These are phyloP conservation scores for Coenonympha glycerion DNA, from an alignment of 2,888 invertebrate genomes.

Conservation along the genomic window DNA sequence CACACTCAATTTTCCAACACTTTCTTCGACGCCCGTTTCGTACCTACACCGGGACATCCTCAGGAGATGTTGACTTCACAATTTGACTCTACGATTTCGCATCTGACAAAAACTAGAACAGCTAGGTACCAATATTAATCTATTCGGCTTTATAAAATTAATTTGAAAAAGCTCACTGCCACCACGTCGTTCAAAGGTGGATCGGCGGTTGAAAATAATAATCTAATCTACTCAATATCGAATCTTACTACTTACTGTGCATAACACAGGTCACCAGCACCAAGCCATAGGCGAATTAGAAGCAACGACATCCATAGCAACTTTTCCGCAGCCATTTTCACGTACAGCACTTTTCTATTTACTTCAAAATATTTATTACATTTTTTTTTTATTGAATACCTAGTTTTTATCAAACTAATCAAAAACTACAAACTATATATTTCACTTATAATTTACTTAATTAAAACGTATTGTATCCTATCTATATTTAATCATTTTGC, in stretches of 20 bases:
- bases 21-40: too few species aligned
- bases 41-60: too few species aligned
- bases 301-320: conserved; percentile 58
- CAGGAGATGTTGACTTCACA: too few species aligned
- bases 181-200: too few species aligned
- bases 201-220: too few species aligned
- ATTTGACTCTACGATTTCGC: too few species aligned
- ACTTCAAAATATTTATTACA: conserved; percentile 11
- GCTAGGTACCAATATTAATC: too few species aligned
- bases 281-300: conserved; percentile 59
- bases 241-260: conserved; percentile 61
- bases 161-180: too few species aligned
- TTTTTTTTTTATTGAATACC: too few species aligned
- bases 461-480: conserved; percentile 18
- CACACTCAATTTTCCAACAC: too few species aligned
- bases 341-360: conserved; percentile 9
- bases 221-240: conserved; percentile 17
- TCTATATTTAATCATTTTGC: conserved; percentile 20
- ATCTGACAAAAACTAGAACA: too few species aligned
- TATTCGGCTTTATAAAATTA: too few species aligned
- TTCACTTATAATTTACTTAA: conserved; percentile 18
- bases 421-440: conserved; percentile 19
- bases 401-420: conserved; percentile 9
- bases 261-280: conserved; percentile 67
- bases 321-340: conserved; percentile 53